A percentile compares a stretch with the other conserved stretches of the same genome.
These are phyloP conservation scores for Epizoanthus illoricatus DNA, from an alignment of 92 coral and sea anemone species.

Conservation along the genomic window DNA sequence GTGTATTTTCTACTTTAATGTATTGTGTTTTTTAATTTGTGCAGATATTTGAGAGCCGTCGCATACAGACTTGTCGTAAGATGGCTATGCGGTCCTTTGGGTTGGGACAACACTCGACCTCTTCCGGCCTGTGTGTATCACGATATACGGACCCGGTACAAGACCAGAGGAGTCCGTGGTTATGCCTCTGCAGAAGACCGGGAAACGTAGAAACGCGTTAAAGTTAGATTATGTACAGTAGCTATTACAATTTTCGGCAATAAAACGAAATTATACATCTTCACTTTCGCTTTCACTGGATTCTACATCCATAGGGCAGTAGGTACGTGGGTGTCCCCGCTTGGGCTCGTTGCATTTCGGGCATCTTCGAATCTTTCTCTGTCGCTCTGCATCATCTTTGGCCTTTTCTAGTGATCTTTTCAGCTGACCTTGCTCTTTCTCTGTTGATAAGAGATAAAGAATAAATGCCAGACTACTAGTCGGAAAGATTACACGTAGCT, in stretches of 20 bases:
- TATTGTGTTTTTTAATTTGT: background rate
- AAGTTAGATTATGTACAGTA: background rate
- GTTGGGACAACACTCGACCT: too few relatives aligned
- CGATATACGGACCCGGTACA: too few relatives aligned
- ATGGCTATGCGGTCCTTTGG: background rate
- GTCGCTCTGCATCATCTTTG: slow-evolving; percentile 1
- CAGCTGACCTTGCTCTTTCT: background rate
- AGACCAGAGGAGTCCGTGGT: too few relatives aligned
- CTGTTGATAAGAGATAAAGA: background rate
- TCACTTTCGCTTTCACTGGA: slow-evolving; percentile 7
- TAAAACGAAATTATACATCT: background rate
- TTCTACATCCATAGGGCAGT: background rate
- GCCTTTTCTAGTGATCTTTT: background rate
- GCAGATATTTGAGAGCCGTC: background rate
- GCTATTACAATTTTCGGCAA: background rate
- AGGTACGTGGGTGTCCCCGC: slow-evolving; percentile 7
- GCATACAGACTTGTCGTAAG: slow-evolving; percentile 1
- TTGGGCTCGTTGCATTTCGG: slow-evolving; percentile 3
- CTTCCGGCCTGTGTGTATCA: background rate
- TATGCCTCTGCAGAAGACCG: too few relatives aligned
- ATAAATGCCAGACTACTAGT: background rate
- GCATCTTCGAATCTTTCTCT: background rate
- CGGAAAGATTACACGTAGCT: background rate
- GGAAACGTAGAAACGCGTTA: background rate
- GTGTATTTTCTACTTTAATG: background rate